Base-by-base conservation (phyloP, 2,888 invertebrate species). In the Acleris holmiana region DNA sequence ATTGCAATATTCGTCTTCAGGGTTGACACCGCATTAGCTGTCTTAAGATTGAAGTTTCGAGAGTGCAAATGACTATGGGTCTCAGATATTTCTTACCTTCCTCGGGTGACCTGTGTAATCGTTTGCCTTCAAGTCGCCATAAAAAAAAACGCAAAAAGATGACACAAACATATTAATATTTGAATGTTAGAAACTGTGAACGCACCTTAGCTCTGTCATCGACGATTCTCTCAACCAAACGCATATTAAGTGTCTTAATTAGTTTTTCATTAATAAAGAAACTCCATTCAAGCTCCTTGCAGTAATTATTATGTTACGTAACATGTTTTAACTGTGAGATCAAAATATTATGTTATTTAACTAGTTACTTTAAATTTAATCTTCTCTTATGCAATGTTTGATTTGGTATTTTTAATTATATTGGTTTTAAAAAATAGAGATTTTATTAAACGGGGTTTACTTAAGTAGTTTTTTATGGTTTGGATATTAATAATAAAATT, bases 241-340 rank as follows among this genome's bases (percentile, higher is more conserved):
- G 48, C 64, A 64, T 64, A 64, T 64, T 64, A 64, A 64, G 58
- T 53, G n/a, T 54, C 53, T 48, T 59, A 58, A 64, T 64, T 54
- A 58, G 53, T 64, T 59, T 59, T 64, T 48, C 64, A 54, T 64
- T 64, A 64, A 54, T 58, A 19, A 23, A 44, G 8, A 64, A 58
- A 54, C 48, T 56, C 8, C 51, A 48, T 59, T 55, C 58, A 48
- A 8, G 46, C 59, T 60, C 47, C 58, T 53, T 55, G 55, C 49
- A 25, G 60, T 55, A 65, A 65, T 59, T 55, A 60, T 35, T 21
- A 23, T 21, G 17, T 65, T 59, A 44, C 29, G 44, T 49, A 60
- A 54, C 59, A 49, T 29, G 47, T 48, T 59, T 29, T 49, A 29
- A 59, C 47, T 13, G 57, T 47, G 46, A 35, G 35, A 48, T 54